phyloP scores from a whole-genome alignment of 2,113 vertebrate species.

The Papio anubis region DNA sequence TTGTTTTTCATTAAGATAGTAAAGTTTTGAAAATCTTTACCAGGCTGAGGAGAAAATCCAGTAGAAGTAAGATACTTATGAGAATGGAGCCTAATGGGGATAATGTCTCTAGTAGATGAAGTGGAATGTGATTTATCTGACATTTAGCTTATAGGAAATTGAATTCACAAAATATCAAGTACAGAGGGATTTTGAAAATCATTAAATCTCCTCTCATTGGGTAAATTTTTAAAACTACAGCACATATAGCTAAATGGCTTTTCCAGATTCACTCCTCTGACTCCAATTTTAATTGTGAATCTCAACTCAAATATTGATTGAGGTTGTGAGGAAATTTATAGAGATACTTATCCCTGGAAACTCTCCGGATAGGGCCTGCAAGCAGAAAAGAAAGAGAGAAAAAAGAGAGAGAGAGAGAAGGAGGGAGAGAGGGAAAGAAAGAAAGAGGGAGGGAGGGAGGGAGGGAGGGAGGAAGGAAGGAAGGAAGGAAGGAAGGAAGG shows the following conservation, averaged over 20 bases:
- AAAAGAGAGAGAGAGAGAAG: too few relatives aligned
- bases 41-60: background rate
- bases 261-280: background rate
- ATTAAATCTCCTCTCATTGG: background rate
- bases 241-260: background rate
- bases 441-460: too few relatives aligned
- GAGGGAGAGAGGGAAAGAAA: too few relatives aligned
- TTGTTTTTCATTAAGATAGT: background rate
- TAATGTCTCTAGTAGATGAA: background rate
- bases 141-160: background rate
- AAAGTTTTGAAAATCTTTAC: background rate
- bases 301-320: background rate
- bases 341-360: background rate
- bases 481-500: too few relatives aligned
- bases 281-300: background rate
- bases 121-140: background rate
- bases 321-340: background rate
- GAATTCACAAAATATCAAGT: background rate
- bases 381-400: background rate
- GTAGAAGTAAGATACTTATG: background rate
- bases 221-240: background rate
- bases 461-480: accelerated
- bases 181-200: background rate
- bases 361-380: background rate
- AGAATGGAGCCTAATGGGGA: background rate